Evolutionary conservation across 2,888 invertebrate genomes (phyloP), one percentile per base, ranked within the genome.

Genomic region (Erynnis tages): DNA sequence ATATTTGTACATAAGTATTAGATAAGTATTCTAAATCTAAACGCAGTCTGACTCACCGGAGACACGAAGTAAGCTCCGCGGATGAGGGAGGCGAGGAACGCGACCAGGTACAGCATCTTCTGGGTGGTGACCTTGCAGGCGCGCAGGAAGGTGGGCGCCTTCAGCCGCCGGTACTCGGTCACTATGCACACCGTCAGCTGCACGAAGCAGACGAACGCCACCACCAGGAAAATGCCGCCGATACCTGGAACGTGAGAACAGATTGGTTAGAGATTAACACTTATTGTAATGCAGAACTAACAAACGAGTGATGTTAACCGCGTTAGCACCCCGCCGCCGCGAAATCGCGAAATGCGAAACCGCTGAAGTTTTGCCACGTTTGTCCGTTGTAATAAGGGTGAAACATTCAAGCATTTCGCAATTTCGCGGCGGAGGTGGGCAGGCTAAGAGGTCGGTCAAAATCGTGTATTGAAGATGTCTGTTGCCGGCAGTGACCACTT

Each of bases 41-140:
- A 16, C 1, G 34, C 8, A 35, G n/a, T n/a, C n/a, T n/a, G 30
- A 90, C 93, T 93, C 83, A 96, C 97, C 73, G 96, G 96, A 32
- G 95, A 95, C 32, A 96, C 94, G 71, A 97, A 97, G 83, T 96
- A 97, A 1, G 96, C 96, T 35, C 97, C 97, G 41, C 97, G 90
- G 50, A 97, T 92, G 7, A 95, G 90, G 10, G 96, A 94, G 0
- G 97, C 97, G 43, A 97, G 90, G 80, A 96, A 97, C 25, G 95
- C 95, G 61, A 97, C 93, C 65, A 97, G 92, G 72, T 97, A 97
- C 37, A 97, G 91, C 71, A 96, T 90, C 90, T 97, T 97, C 79
- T 97, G 97, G 16, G 95, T 97, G 60, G 97, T 97, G 53, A 97
- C 92, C 67, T 95, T 93, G 75, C 96, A 96, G 7, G 97, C 97